Percentiles rank a stretch among this genome's conserved stretches.
Conservation (phyloP, 2,888 invertebrate species). For the Macrosiphum euphorbiae region DNA sequence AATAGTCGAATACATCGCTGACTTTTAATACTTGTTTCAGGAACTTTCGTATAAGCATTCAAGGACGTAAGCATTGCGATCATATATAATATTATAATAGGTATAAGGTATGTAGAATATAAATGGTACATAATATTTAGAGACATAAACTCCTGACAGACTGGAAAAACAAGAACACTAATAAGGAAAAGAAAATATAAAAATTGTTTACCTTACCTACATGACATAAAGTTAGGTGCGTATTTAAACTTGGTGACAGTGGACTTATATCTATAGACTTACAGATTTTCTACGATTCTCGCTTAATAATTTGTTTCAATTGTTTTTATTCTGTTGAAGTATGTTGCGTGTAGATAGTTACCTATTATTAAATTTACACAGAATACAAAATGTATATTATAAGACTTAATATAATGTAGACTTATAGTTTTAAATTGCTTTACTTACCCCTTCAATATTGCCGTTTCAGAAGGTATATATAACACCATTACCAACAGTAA, state of each 20-base stretch:
- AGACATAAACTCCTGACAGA: background rate
- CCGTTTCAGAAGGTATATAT: background rate
- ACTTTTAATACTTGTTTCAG: background rate
- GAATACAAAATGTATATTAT: background rate
- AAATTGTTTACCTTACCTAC: background rate
- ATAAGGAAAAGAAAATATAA: background rate
- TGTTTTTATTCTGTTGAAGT: background rate
- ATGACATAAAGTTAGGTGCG: background rate
- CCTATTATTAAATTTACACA: background rate
- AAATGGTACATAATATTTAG: background rate
- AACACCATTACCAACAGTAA: background rate
- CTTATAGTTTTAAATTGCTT: background rate
- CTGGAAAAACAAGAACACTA: background rate
- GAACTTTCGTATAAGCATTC: background rate
- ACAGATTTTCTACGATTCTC: background rate
- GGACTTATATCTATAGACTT: background rate
- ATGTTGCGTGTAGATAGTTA: background rate
- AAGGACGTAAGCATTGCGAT: background rate
- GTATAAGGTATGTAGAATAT: background rate
- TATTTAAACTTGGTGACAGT: background rate
- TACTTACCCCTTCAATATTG: background rate
- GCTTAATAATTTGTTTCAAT: background rate
- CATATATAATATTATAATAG: background rate
- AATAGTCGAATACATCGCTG: background rate
- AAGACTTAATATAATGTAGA: background rate